Conservation (phyloP, 2,888 invertebrate genomes). For the Caenorhabditis sp. region DNA sequence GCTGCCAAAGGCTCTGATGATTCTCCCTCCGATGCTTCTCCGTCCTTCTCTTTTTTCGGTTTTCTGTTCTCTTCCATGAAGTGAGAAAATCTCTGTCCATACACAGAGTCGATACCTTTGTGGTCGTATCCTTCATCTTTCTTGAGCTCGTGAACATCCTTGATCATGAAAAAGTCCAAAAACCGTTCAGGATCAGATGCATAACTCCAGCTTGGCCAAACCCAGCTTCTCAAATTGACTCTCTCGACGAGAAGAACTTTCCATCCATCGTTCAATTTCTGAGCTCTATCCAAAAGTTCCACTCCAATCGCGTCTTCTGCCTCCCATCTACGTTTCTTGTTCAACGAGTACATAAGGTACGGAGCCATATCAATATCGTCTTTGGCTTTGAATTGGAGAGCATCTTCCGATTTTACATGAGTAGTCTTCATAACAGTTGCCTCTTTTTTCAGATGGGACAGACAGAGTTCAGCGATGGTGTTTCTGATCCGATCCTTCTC, state of each 20-base stretch:
- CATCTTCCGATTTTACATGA: constrained; percentile 19
- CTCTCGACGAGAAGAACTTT: constrained; percentile 35
- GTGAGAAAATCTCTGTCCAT: constrained; percentile 50
- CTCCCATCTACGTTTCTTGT: constrained; percentile 54
- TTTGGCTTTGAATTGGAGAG: constrained; percentile 1
- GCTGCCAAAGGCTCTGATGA: constrained; percentile 16
- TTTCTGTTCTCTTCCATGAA: constrained; percentile 20
- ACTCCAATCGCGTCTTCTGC: constrained; percentile 28
- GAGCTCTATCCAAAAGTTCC: constrained; percentile 22
- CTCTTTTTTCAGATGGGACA: constrained; percentile 39
- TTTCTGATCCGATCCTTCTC: constrained; percentile 35
- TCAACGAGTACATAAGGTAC: constrained; percentile 37
- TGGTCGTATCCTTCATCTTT: constrained; percentile 12
- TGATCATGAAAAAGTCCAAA: constrained; percentile 28
- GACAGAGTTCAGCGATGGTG: constrained; percentile 31
- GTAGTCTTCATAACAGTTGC: constrained; percentile 35
- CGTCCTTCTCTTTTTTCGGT: constrained; percentile 26
- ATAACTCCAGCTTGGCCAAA: constrained; percentile 32
- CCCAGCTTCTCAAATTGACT: constrained; percentile 41
- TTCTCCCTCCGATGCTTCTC: neutral
- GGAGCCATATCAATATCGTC: constrained; percentile 33
- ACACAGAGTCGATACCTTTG: constrained; percentile 12
- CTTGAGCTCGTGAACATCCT: constrained; percentile 25
- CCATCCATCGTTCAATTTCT: constrained; percentile 43
- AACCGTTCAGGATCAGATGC: constrained; percentile 30